A percentile compares a stretch with the other conserved stretches of the same genome.
Evolutionary conservation across 2,888 invertebrate genomes (phyloP).

Genomic region (Tipula vernalis): DNA sequence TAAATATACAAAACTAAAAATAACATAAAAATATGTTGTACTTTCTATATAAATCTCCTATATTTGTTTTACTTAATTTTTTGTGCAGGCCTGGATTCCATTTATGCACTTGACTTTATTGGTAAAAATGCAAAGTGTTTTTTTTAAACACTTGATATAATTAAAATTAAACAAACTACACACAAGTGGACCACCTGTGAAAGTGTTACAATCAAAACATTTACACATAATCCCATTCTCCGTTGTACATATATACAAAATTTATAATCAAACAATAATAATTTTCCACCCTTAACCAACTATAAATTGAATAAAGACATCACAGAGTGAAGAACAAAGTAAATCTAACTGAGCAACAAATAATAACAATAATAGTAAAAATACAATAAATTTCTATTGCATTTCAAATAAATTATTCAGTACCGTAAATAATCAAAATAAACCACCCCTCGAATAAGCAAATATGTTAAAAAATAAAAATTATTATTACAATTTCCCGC

Average conservation of each 20-base stretch:
- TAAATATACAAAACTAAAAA: background rate
- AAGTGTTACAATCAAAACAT: conserved; percentile 7
- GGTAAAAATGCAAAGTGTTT: background rate
- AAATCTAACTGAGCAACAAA: background rate
- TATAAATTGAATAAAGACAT: background rate
- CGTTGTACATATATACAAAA: background rate
- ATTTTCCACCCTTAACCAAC: conserved; percentile 5
- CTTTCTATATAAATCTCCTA: background rate
- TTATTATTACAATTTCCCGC: background rate
- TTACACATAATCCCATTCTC: background rate
- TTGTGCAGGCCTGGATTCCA: background rate
- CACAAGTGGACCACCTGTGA: conserved; percentile 8
- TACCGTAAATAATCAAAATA: conserved; percentile 12
- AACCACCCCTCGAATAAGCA: background rate
- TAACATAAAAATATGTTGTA: background rate
- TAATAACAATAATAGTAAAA: conserved; percentile 4
- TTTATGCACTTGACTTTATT: background rate
- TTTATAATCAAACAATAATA: background rate
- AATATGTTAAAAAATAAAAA: background rate
- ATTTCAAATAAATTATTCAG: conserved; percentile 11
- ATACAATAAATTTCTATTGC: conserved; percentile 7
- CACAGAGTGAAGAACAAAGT: background rate
- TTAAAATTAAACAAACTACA: background rate
- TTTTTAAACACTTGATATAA: background rate
- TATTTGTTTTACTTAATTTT: background rate